phyloP scores from a whole-genome alignment of 2,888 invertebrate genomes.

The Caenorhabditis sp. region DNA sequence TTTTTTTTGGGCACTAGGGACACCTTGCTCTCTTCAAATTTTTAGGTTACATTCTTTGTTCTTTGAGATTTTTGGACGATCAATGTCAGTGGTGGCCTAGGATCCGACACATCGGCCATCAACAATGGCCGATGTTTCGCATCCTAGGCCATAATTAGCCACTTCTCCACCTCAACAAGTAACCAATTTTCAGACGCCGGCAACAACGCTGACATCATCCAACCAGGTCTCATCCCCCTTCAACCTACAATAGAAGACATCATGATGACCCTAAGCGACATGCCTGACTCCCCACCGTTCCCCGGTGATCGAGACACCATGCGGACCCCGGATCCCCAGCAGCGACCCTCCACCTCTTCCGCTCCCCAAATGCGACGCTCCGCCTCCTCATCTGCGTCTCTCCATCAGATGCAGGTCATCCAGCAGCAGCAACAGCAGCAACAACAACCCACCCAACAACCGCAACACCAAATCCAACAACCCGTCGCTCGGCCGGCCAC shows the following conservation, averaged over 20 bases:
- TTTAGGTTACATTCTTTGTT: no score
- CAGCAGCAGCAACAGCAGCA: slow-evolving; percentile 38
- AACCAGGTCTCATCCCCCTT: slow-evolving; percentile 96
- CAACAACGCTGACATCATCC: slow-evolving; percentile 90
- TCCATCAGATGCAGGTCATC: slow-evolving; percentile 45
- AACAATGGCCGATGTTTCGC: no score
- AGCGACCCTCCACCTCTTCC: slow-evolving; percentile 6
- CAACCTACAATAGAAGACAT: slow-evolving; percentile 88
- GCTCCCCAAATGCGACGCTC: slow-evolving; percentile 55
- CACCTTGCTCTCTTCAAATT: no score
- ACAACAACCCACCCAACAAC: slow-evolving; percentile 53
- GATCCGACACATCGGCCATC: no score
- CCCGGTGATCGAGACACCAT: slow-evolving; percentile 23
- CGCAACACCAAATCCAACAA: slow-evolving; percentile 39
- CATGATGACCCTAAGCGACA: slow-evolving; percentile 72
- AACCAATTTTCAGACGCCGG: slow-evolving; percentile 57
- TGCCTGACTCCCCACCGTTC: slow-evolving; percentile 56
- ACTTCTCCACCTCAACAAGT: neutral
- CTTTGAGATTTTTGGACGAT: no score
- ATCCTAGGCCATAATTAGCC: neutral
- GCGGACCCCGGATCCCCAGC: slow-evolving; percentile 7
- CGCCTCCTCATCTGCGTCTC: slow-evolving; percentile 55
- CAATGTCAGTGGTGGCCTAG: no score
- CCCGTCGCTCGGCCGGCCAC: slow-evolving; percentile 34
- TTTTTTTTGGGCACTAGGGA: no score